phyloP scores from a whole-genome alignment of 2,888 invertebrate genomes.

The Neoitamus cyanurus region DNA sequence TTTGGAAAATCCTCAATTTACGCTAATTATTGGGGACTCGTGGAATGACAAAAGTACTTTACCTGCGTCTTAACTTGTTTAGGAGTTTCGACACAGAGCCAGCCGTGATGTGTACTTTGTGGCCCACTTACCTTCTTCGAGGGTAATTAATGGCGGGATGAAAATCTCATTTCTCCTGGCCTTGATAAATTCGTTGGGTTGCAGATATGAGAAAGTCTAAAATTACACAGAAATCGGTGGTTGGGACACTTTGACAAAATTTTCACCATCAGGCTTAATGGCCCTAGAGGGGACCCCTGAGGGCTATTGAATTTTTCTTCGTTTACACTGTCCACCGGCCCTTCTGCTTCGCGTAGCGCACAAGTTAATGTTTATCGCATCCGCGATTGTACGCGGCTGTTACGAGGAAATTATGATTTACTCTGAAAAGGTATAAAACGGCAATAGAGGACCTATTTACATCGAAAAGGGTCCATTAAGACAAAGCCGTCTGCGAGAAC shows the following conservation, averaged over 20 bases:
- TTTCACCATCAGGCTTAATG: not conserved
- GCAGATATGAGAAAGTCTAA: not conserved
- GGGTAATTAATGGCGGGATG: not conserved
- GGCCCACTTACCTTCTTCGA: not conserved
- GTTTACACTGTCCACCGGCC: not conserved
- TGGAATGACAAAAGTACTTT: not conserved
- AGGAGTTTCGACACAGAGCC: not conserved
- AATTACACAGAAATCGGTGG: not conserved
- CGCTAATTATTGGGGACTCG: conserved; percentile 3
- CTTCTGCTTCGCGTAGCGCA: not conserved
- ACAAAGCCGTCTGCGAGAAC: conserved; percentile 3
- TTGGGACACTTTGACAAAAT: conserved; percentile 6
- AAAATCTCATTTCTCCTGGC: not conserved
- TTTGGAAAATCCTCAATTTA: conserved; percentile 9
- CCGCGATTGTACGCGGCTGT: not conserved
- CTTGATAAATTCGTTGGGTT: not conserved
- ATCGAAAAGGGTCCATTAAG: conserved; percentile 29
- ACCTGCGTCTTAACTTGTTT: not conserved
- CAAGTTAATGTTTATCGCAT: conserved; percentile 20
- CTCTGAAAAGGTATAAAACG: not conserved
- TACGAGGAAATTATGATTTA: not conserved
- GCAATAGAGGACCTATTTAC: not conserved
- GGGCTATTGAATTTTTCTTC: not conserved
- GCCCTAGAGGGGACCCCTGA: not conserved
- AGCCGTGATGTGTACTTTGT: not conserved